Evolutionary conservation across 2,797 vertebrate species (phyloP).

Genomic region (Trichosurus vulpecula): DNA sequence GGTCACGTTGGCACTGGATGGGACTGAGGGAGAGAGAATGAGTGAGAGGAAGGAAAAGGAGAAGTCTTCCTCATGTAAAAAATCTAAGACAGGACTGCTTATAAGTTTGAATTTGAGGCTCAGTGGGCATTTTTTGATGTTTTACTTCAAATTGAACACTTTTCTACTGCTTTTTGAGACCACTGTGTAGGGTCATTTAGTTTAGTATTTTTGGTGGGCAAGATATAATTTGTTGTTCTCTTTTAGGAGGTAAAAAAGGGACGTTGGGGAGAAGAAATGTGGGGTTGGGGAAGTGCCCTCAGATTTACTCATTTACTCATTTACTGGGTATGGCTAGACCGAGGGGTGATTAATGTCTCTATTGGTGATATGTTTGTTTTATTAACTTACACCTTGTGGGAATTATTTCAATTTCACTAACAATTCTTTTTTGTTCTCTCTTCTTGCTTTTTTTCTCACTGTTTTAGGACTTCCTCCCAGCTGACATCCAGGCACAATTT

Average conservation of each 20-base stretch:
- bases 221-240: rapidly evolving
- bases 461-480: slow-evolving; percentile 94
- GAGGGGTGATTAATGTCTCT: rapidly evolving
- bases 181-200: rapidly evolving
- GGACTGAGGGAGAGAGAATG: background rate
- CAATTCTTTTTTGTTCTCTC: background rate
- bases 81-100: rapidly evolving
- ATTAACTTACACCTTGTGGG: background rate
- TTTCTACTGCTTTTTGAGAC: background rate
- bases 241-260: background rate
- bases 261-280: background rate
- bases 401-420: rapidly evolving
- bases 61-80: background rate
- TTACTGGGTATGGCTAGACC: rapidly evolving
- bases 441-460: background rate
- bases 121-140: background rate
- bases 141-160: background rate
- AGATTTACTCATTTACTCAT: rapidly evolving
- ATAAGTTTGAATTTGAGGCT: rapidly evolving
- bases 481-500: slow-evolving; percentile 95
- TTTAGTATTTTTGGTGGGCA: background rate
- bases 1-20: background rate
- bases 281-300: background rate
- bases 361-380: too few relatives aligned
- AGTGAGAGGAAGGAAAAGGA: background rate